Evolutionary conservation across 2,888 invertebrate species (phyloP), one percentile per base, ranked within the genome.

Genomic region (Corythucha ciliata): DNA sequence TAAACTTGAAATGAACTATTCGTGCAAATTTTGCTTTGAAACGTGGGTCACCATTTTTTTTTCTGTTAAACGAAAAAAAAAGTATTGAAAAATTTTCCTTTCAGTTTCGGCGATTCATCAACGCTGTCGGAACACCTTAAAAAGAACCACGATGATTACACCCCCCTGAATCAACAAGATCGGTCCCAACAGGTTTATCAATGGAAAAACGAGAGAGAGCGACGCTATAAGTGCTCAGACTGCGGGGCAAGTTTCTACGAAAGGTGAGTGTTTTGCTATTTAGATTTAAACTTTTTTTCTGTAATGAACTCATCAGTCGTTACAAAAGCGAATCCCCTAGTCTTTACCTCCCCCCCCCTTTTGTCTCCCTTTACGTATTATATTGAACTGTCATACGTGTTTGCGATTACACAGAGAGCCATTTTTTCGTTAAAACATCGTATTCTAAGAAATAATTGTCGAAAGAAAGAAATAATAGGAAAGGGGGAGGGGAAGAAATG

Each of bases 1-100:
- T 62, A 85, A 85, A 0, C 76, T 79, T 24, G 87, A 87, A 63
- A 74, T 79, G 53, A 81, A 81, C 0, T 84, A 76, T 61, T 68
- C 71, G 3, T 88, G 88, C 61, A 32, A 42, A 32, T 14, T 42
- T 7, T 49, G 49, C 34, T 37, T 25, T 22, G 41, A 14, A 21
- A 41, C 34, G 42, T 49, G 18, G 20, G 20, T 18, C 18, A n/a
- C n/a, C n/a, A 29, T 29, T 29, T 29, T n/a, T n/a, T n/a, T n/a
- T n/a, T n/a, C n/a, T n/a, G n/a, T n/a, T n/a, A n/a, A n/a, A 7
- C 18, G 8, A 16, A 5, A 6, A 22, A 7, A 12, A 2, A 20
- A 40, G 2, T 41, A 18, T n/a, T 41, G 4, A n/a, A 26, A 33
- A 3, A 42, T 27, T 7, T 40, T 7, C 68, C 1, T 70, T 75